Evolutionary conservation across 1,140 invertebrate genomes (phyloP), one percentile per base, ranked within the genome.

Genomic region (Panonychus citri): DNA sequence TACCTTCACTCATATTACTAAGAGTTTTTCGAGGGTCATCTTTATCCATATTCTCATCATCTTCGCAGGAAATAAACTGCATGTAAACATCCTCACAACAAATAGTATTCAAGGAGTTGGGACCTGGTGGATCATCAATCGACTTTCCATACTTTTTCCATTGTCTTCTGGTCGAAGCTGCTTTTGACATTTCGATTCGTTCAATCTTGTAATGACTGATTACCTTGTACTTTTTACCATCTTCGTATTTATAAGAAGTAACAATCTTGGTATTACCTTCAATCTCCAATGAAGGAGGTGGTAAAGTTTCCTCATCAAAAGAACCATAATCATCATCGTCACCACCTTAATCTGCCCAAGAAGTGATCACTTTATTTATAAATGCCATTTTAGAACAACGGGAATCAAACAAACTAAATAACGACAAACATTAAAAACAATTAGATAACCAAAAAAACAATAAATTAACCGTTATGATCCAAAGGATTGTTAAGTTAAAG

Each of bases 61-160:
- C 72, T 61, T 68, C 70, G 57, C 66, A 69, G 2, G 60, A 51
- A 8, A 74, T 65, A 66, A 75, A 78, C 63, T 76, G 87, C 85
- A 99, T 91, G 61, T 80, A 83, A 7, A 97, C 84, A 72, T 96
- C 91, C 76, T 98, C 94, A 59, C 82, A 81, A 3, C 88, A 81
- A 65, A 91, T 82, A 3, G 94, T 99, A 0, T 90, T 98, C 0
- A 89, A 81, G 25, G 91, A 85, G 70, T 96, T 93, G 1, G 91
- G 91, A 1, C 93, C 93, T 7, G 87, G 85, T 61, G 87, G 83
- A 66, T 97, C 93, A 66, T 78, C 77, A 25, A 76, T 76, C 5
- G 87, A 89, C 56, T 82, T 80, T 37, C 93, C 93, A 75, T 90
- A 97, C 69, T 97, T 97, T 25, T 78, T 74, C 86, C 86, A 94